Conservation (phyloP, 1,140 invertebrate genomes). For the Saxidomus purpurata region DNA sequence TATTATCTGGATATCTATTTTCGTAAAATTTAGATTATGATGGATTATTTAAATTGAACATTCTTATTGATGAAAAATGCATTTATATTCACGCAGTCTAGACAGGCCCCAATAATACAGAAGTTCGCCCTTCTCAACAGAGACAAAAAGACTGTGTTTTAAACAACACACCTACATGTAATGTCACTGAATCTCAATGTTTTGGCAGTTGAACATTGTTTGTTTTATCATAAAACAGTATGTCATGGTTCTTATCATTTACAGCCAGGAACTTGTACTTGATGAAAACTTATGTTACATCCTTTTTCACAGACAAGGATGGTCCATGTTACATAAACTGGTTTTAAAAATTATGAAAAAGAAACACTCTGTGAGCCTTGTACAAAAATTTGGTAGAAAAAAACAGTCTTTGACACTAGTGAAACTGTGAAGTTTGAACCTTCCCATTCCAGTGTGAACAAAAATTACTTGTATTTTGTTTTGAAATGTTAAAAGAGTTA, state of each 20-base stretch:
- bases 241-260: not conserved
- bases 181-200: not conserved
- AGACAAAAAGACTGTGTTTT: constrained; percentile 27
- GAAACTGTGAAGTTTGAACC: no score
- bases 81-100: constrained; percentile 10
- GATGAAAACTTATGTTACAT: not conserved
- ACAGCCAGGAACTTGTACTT: not conserved
- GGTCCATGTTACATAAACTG: no score
- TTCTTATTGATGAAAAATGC: constrained; percentile 4
- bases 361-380: no score
- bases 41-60: constrained; percentile 15
- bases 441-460: no score
- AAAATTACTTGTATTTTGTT: no score
- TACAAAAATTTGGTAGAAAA: no score
- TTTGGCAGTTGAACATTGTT: constrained; percentile 1
- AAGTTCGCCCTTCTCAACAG: not conserved
- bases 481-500: no score
- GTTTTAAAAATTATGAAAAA: no score
- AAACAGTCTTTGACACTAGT: no score
- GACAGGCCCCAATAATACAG: not conserved
- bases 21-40: not conserved
- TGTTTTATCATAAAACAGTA: not conserved
- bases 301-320: no score
- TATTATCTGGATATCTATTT: not conserved
- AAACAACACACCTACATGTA: constrained; percentile 12